Base-by-base conservation (phyloP, 2,113 vertebrate species). In the Tinamus guttatus region DNA sequence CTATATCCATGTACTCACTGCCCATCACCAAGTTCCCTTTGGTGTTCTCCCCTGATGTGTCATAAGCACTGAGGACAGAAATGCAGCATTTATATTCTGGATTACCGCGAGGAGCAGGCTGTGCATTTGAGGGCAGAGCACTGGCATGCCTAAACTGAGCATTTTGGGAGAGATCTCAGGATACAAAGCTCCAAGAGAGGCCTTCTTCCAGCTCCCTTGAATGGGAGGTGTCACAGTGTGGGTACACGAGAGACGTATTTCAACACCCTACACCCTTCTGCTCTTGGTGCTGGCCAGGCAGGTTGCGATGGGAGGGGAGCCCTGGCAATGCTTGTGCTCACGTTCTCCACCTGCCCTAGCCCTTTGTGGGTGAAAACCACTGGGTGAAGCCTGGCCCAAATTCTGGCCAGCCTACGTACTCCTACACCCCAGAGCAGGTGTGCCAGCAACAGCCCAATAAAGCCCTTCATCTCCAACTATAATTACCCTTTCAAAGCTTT, bases 281-380 rank as follows among this genome's bases (percentile, higher is more conserved):
- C 43, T 79, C 27, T 30, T 47, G 62, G 32, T 32, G 43, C 94
- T 86, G 69, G 58, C 51, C 58, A 0, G 7, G 77, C 86, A 84
- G 56, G 83, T 20, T 0, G 2, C 9, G 19, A 22, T 51, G 11
- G 21, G 32, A 90, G 56, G 12, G 2, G 12, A 62, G 21, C 5
- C 14, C 36, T 5, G 4, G 10, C 27, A 43, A 3, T 0, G 1
- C 8, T 62, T 3, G 1, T 7, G 5, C 24, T 62, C 28, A 41
- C 0, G 0, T 36, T 87, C 43, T 47, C 52, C 80, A 62, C 22
- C 27, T 65, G 19, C 3, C 17, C 3, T 58, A 54, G 38, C 5
- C 51, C 45, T 34, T 79, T 36, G 15, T 4, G 32, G 22, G 28
- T 59, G 56, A 95, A 87, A 91, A 85, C 56, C 30, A 28, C 28